Evolutionary conservation across 2,113 vertebrate species (phyloP), one percentile per base, ranked within the genome.

Genomic region (Bufo gargarizans): DNA sequence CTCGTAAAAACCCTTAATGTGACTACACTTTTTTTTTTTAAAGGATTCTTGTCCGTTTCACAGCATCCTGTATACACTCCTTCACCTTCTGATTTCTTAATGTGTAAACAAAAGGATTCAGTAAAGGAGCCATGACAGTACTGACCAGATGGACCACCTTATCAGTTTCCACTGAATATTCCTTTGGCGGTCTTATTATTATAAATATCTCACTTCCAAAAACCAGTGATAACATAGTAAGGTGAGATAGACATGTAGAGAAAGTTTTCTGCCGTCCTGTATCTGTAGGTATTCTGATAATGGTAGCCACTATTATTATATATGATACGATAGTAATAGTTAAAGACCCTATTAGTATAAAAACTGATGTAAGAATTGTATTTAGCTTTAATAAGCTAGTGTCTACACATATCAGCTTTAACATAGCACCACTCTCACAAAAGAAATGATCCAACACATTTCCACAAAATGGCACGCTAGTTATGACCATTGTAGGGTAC

Each of bases 21-120:
- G 53, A 58, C 13, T 58, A 12, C 13, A 58, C 0, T 65, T 59
- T 19, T 65, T 7, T 8, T 71, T 65, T 7, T 8, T 71, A 71
- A 13, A 43, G 5, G 13, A 61, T 1, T 19, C 3, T 17, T 59
- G 9, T 19, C 3, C 55, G 10, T 53, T 12, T 69, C 3, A 55
- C 0, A 0, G 90, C 63, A 45, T 92, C 88, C 19, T 67, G 85
- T 47, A 92, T 85, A 50, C 91, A 90, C 0, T 92, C 86, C 63
- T 92, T 93, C 59, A 94, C 92, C 50, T 94, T 92, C 77, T 91
- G 91, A 79, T 92, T 95, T 63, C 92, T 93, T 77, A 94, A 91
- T 0, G 92, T 93, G 49, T 93, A 95, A 89, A 95, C 92, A 90
- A 94, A 94, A 55, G 92, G 93, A 69, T 95, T 95, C 88, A 94